Percentiles rank a stretch among this genome's conserved stretches.
These are phyloP conservation scores for Cygnus olor DNA, from an alignment of 2,797 vertebrate genomes.

Conservation along the genomic window DNA sequence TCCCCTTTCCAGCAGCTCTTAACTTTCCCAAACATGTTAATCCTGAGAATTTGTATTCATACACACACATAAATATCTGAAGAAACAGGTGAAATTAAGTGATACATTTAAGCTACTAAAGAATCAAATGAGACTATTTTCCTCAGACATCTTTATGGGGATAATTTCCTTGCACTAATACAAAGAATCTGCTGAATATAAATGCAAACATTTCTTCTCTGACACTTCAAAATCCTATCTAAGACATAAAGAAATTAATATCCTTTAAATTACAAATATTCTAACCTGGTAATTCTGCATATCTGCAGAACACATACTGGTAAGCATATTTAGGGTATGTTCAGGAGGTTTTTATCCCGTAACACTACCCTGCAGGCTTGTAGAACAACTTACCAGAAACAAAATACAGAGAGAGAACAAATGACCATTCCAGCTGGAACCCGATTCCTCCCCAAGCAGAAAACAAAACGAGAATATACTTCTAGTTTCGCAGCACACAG, in stretches of 20 bases:
- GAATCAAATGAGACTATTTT: not conserved
- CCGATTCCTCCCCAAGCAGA: not conserved
- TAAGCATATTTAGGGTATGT: not conserved
- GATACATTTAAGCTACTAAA: not conserved
- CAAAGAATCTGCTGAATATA: not conserved
- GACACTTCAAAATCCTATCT: not conserved
- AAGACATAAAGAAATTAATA: not conserved
- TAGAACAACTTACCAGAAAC: conserved; percentile 15
- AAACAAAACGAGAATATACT: not conserved
- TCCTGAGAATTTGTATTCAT: not conserved
- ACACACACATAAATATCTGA: not conserved
- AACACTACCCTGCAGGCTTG: not conserved
- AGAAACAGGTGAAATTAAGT: not conserved
- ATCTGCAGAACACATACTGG: not conserved
- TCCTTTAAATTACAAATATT: not conserved
- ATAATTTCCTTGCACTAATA: not conserved
- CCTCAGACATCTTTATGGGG: not conserved
- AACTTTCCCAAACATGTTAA: not conserved
- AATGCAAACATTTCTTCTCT: not conserved
- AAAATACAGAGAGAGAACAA: not conserved
- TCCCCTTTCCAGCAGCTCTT: not conserved
- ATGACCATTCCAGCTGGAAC: not conserved
- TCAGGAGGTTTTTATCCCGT: not conserved
- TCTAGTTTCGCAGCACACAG: not conserved
- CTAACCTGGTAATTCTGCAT: not conserved